Conservation (phyloP, 2,888 invertebrate species). For the Drosophila helvetica region DNA sequence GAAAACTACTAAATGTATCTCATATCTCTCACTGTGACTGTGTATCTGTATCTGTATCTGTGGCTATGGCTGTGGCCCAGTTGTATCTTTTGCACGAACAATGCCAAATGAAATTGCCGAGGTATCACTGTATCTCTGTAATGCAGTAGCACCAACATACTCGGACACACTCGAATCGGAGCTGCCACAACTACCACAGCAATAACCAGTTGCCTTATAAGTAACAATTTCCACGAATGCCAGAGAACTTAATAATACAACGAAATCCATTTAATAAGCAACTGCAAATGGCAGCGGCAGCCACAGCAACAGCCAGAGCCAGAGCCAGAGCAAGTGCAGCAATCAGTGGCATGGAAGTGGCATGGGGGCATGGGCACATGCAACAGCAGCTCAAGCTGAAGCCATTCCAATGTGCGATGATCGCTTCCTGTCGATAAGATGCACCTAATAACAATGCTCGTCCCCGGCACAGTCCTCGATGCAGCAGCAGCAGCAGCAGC, state of each 20-base stretch:
- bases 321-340: slow-evolving; percentile 38
- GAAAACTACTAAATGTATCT: slow-evolving; percentile 20
- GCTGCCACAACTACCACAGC: slow-evolving; percentile 1
- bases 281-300: slow-evolving; percentile 62
- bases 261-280: slow-evolving; percentile 78
- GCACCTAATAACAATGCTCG: slow-evolving; percentile 71
- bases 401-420: slow-evolving; percentile 74
- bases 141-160: slow-evolving; percentile 46
- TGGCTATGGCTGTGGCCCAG: slow-evolving; percentile 19
- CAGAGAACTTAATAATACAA: slow-evolving; percentile 69
- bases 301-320: slow-evolving; percentile 17
- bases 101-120: slow-evolving; percentile 53
- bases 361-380: neutral
- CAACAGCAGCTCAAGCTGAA: slow-evolving; percentile 39
- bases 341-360: slow-evolving; percentile 21
- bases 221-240: slow-evolving; percentile 74
- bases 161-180: slow-evolving; percentile 9
- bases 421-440: slow-evolving; percentile 78
- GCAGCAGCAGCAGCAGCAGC: too few species aligned
- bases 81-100: slow-evolving; percentile 27
- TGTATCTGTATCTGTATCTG: slow-evolving; percentile 7
- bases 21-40: slow-evolving; percentile 17
- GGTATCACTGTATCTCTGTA: slow-evolving; percentile 51
- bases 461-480: slow-evolving; percentile 12
- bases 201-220: slow-evolving; percentile 54